Percentiles rank a stretch among this genome's conserved stretches.
These are phyloP conservation scores for Microcebus jonahi DNA, from an alignment of 2,113 vertebrate genomes.

Conservation along the genomic window DNA sequence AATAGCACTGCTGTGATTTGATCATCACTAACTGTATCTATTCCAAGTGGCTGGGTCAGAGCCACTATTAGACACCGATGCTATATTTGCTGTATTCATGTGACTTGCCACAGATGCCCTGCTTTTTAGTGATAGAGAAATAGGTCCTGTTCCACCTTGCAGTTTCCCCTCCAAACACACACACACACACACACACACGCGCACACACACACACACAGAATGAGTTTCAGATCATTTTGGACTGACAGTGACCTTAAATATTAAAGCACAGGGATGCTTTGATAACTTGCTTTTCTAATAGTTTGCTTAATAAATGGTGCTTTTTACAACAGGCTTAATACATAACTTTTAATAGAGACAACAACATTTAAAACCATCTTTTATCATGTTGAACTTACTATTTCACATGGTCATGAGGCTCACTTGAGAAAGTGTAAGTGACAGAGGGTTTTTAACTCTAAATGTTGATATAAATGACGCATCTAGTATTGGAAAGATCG, in stretches of 20 bases:
- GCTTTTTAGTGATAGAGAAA: slow-evolving; percentile 24
- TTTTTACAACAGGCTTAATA: slow-evolving; percentile 2
- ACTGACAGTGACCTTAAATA: neutral
- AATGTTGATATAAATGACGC: neutral
- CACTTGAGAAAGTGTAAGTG: neutral
- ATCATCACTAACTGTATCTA: neutral
- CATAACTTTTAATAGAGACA: neutral
- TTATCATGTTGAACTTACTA: neutral
- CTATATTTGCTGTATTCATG: neutral
- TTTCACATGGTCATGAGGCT: neutral
- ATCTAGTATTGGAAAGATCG: too few species aligned
- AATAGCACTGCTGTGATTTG: neutral
- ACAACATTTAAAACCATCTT: neutral
- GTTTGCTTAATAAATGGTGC: slow-evolving; percentile 9
- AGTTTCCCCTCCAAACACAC: neutral
- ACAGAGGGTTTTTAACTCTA: neutral
- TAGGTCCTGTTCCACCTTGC: neutral
- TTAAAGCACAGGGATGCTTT: neutral
- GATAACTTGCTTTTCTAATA: neutral
- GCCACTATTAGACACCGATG: neutral
- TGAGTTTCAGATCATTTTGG: neutral
- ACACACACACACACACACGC: neutral
- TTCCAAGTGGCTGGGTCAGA: neutral
- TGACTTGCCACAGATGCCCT: neutral
- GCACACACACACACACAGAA: too few species aligned